Evolutionary conservation across 2,797 vertebrate genomes (phyloP), one percentile per base, ranked within the genome.

Genomic region (Ammospiza maritima): DNA sequence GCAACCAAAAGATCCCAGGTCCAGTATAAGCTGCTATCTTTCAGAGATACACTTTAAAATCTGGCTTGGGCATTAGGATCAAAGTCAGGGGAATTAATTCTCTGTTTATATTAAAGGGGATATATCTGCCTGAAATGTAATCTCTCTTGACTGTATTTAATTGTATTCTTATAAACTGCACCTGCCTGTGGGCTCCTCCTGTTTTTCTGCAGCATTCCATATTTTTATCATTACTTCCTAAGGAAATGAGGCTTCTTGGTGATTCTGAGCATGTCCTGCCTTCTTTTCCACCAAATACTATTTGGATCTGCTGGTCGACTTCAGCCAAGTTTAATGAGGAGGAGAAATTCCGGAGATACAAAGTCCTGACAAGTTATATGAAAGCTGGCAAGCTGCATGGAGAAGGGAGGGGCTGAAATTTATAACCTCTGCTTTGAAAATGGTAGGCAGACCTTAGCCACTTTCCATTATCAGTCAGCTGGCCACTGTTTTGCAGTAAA

Each of bases 141-240:
- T 92, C 74, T 94, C 34, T 72, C 91, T 54, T 85, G 70, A 36
- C 57, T 82, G 48, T 78, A 29, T 90, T 95, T 95, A 96, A 93
- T 89, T 89, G 87, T 50, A 61, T 72, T 86, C 91, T 91, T 50
- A 94, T 86, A 88, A 97, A 84, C 85, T 7, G 4, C 92, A 96
- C 93, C 82, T 96, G 92, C 62, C 82, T 53, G 16, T 87, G 85
- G 82, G 69, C 30, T 78, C 76, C 87, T 96, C 82, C 87, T 89
- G 85, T 75, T 95, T 91, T 91, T 86, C 92, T 81, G 34, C 7
- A 45, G 53, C 58, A 53, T 95, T 93, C 70, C 13, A 0, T 81
- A 40, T 78, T 91, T 96, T 95, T 92, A 93, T 96, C 93, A 93
- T 42, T 34, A 62, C 90, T 96, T 96, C 88, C 85, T 90, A 93